Percentiles rank a stretch among this genome's conserved stretches.
These are phyloP conservation scores for Meloidogyne hapla DNA, from an alignment of 1,140 invertebrate genomes.

Conservation along the genomic window DNA sequence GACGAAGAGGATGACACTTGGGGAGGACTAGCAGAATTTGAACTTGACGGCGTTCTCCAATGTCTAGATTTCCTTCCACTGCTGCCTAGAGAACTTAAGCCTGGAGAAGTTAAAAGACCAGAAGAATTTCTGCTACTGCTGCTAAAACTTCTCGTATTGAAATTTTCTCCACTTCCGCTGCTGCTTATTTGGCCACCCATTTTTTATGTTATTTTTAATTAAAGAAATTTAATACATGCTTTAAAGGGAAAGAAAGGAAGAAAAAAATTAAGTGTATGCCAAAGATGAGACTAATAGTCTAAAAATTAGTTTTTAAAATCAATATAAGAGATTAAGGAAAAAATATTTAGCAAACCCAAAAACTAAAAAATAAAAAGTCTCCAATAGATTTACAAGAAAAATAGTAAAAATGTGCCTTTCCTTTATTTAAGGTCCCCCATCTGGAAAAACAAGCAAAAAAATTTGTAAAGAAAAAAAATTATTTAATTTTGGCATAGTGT, in stretches of 20 bases:
- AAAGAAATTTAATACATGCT: too few species aligned
- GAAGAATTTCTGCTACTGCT: not conserved
- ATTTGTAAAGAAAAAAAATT: not conserved
- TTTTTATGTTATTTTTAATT: not conserved
- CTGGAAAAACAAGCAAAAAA: not conserved
- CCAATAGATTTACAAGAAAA: too few species aligned
- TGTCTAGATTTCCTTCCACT: not conserved
- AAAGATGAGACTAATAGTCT: not conserved
- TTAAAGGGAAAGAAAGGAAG: not conserved
- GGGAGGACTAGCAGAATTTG: not conserved
- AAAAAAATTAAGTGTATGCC: not conserved
- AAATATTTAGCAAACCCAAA: too few species aligned
- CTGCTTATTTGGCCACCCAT: conserved; percentile 2
- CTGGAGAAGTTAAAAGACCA: not conserved
- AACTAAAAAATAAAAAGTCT: too few species aligned
- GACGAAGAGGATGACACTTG: not conserved
- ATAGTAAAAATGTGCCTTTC: too few species aligned
- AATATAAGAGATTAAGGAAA: too few species aligned
- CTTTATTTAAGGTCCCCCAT: not conserved
- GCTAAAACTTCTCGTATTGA: not conserved
- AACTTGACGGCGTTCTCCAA: not conserved
- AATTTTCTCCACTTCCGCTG: not conserved
- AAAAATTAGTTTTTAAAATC: not conserved
- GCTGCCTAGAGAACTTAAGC: not conserved
- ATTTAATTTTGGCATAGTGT: not conserved